phyloP scores from a whole-genome alignment of 2,888 invertebrate genomes.

The Lymantria monacha region DNA sequence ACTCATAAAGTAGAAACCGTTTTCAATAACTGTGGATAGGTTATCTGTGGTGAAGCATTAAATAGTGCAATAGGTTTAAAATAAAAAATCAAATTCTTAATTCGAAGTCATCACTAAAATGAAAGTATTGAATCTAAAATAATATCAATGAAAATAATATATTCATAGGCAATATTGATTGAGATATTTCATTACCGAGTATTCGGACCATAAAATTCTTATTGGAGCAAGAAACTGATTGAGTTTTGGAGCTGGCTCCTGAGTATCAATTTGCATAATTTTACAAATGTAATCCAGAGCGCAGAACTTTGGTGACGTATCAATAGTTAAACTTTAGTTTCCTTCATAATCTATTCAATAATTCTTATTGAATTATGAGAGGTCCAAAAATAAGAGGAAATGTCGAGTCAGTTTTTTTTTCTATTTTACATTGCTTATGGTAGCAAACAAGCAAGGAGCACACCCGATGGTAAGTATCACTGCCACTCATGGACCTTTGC shows the following conservation, averaged over 20 bases:
- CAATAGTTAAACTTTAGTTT: slow-evolving; percentile 36
- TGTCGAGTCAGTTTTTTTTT: too few relatives aligned
- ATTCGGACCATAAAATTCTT: slow-evolving; percentile 20
- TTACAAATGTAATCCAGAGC: slow-evolving; percentile 43
- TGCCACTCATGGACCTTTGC: too few relatives aligned
- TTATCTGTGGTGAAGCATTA: too few relatives aligned
- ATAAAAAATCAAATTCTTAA: too few relatives aligned
- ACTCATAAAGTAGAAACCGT: too few relatives aligned
- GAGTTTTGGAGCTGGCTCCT: background rate
- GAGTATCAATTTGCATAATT: slow-evolving; percentile 43
- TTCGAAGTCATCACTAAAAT: too few relatives aligned
- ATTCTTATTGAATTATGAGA: slow-evolving; percentile 22
- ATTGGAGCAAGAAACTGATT: slow-evolving; percentile 13
- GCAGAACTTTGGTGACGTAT: slow-evolving; percentile 39
- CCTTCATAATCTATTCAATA: slow-evolving; percentile 30
- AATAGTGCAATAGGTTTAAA: too few relatives aligned
- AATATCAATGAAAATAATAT: slow-evolving; percentile 12
- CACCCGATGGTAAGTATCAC: too few relatives aligned
- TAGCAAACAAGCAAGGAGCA: too few relatives aligned
- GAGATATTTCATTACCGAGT: slow-evolving; percentile 19
- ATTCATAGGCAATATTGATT: slow-evolving; percentile 17
- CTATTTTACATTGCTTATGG: too few relatives aligned
- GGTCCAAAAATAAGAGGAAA: too few relatives aligned
- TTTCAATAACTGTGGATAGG: too few relatives aligned
- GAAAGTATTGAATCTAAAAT: slow-evolving; percentile 1